A percentile compares a stretch with the other conserved stretches of the same genome.
Evolutionary conservation across 2,113 vertebrate species (phyloP).

Genomic region (Microcebus jonahi): DNA sequence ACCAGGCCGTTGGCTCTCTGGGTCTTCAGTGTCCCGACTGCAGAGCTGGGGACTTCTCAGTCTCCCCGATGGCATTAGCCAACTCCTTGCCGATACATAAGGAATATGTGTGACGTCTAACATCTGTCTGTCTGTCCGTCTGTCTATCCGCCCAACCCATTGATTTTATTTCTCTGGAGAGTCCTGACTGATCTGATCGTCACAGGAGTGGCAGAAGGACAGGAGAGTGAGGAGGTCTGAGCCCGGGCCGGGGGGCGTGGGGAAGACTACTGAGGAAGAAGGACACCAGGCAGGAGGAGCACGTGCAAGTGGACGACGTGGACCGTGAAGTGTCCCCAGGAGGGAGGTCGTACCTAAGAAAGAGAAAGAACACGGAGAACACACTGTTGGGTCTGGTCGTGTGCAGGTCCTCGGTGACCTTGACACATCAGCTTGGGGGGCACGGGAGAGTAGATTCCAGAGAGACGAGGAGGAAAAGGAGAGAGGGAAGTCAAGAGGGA

Average conservation of each 20-base stretch:
- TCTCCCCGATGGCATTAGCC: background rate
- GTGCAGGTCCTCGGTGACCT: too few species aligned
- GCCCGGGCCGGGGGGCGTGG: too few species aligned
- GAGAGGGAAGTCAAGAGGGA: background rate
- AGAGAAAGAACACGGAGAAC: accelerated
- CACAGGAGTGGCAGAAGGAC: too few species aligned
- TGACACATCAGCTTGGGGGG: too few species aligned
- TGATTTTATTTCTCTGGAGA: background rate
- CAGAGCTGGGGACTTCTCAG: background rate
- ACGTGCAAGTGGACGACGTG: accelerated
- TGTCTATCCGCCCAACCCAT: background rate
- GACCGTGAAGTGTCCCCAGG: background rate
- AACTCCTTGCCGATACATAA: too few species aligned
- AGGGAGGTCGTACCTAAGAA: background rate
- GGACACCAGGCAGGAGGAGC: accelerated
- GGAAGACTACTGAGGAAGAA: background rate
- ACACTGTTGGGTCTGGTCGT: accelerated
- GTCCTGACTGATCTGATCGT: too few species aligned
- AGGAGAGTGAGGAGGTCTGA: background rate
- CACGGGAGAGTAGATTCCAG: accelerated
- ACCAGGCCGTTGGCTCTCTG: accelerated
- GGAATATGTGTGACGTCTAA: background rate
- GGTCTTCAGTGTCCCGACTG: too few species aligned
- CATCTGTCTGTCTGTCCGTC: background rate
- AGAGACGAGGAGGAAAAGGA: background rate